Conservation (phyloP, 2,113 vertebrate genomes). For the Drymodes brunneopygia region DNA sequence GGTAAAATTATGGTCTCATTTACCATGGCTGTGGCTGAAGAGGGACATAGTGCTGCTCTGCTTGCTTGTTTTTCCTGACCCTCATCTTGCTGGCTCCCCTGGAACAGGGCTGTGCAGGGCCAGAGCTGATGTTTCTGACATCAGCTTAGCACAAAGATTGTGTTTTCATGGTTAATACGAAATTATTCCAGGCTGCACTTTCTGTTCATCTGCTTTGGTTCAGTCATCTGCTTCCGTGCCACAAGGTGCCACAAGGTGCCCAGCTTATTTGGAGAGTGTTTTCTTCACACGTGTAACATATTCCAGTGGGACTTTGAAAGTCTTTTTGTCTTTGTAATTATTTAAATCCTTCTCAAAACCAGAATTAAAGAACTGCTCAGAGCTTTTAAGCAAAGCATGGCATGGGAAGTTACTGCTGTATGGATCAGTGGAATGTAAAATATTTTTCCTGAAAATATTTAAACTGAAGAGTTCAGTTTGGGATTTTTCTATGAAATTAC, state of each 20-base stretch:
- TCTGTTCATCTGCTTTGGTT: not conserved
- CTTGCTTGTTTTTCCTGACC: accelerated
- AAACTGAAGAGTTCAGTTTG: not conserved
- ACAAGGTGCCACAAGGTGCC: not conserved
- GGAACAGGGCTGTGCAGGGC: accelerated
- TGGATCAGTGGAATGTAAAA: not conserved
- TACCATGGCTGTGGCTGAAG: not conserved
- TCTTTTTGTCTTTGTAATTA: not conserved
- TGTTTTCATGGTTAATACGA: no score
- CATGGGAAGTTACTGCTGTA: not conserved
- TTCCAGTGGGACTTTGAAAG: not conserved
- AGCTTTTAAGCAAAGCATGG: not conserved
- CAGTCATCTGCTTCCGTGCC: not conserved
- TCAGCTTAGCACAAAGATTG: not conserved
- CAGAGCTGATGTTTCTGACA: not conserved
- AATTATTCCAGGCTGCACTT: no score
- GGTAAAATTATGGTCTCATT: not conserved
- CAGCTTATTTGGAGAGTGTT: not conserved
- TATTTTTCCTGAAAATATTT: no score
- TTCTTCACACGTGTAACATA: not conserved
- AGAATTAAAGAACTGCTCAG: not conserved
- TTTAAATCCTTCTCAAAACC: not conserved
- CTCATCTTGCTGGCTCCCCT: not conserved
- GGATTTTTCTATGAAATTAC: not conserved
- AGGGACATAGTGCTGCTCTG: not conserved